Base-by-base conservation (phyloP, 2,113 vertebrate species). In the Aegotheles bennettii region DNA sequence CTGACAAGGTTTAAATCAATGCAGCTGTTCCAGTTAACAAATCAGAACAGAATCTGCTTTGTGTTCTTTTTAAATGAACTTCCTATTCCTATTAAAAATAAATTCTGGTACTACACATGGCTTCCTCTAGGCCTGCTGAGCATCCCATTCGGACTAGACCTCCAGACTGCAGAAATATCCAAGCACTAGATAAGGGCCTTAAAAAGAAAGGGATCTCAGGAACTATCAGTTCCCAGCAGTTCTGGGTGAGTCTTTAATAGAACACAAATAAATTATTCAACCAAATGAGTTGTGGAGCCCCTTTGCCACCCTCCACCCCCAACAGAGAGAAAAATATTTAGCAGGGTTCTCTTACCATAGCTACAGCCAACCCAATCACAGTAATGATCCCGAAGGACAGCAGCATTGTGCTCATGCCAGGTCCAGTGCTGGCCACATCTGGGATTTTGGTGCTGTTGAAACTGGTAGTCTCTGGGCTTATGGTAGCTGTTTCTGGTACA, bases 371-470 rank as follows among this genome's bases (percentile, higher is more conserved):
- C 31, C 98, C 99, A 57, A 99, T 99, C 92, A 99, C 98, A 28
- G 99, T 99, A 97, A 99, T 98, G 97, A 99, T 99, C 71, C 99
- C 99, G 57, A 99, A 99, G 45, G 99, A 99, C 21, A 99, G 96
- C 17, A 99, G 98, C 97, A 99, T 97, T 87, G 99, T 98, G 89
- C 98, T 98, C 97, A 99, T 97, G 20, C 98, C 87, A 0, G 98
- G 91, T 13, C 98, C 94, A 38, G 98, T 96, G 13, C 95, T 97
- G 38, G 97, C 90, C 38, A 96, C 81, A 29, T 98, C 98, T 23
- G 98, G 98, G 63, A 98, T 97, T 64, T 98, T 97, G 54, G 99
- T 99, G 97, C 98, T 97, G 79, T 99, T 99, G 96, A 99, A 98
- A 93, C 97, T 98, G 69, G 98, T 98, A 61, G 98, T 98, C 67